Conservation (phyloP, 2,888 invertebrate genomes). For the Pachliopta kotzebuea region DNA sequence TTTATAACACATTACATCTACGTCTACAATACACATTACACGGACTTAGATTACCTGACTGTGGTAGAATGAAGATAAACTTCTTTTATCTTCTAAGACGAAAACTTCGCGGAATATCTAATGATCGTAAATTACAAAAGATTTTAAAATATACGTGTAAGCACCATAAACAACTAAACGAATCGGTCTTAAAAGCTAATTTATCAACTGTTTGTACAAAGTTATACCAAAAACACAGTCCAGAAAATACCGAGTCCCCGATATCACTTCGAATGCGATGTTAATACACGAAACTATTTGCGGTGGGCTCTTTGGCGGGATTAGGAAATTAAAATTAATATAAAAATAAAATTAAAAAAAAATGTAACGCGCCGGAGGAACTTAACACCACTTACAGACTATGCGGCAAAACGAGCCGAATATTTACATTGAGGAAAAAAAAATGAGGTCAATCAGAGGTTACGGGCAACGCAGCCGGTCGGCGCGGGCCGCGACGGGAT, state of each 20-base stretch:
- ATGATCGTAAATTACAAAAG: conserved; percentile 35
- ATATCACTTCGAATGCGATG: conserved; percentile 55
- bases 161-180: conserved; percentile 51
- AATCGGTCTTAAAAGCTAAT: conserved; percentile 48
- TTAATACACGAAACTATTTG: conserved; percentile 43
- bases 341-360: conserved; percentile 31
- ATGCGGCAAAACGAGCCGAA: conserved; percentile 77
- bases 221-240: conserved; percentile 44
- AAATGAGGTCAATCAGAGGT: conserved; percentile 80
- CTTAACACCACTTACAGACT: conserved; percentile 78
- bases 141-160: conserved; percentile 36
- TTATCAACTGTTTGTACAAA: conserved; percentile 44
- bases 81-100: conserved; percentile 35
- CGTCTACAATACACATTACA: not conserved
- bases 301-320: conserved; percentile 50
- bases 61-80: conserved; percentile 17
- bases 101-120: conserved; percentile 39
- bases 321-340: conserved; percentile 38
- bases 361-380: conserved; percentile 67
- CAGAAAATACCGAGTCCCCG: conserved; percentile 44
- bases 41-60: conserved; percentile 21
- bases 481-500: conserved; percentile 77
- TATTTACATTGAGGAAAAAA: conserved; percentile 80
- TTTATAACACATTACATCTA: not conserved
- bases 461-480: conserved; percentile 78